These are phyloP conservation scores for Manis crassicaudata DNA, from an alignment of 2,797 vertebrate genomes.

Conservation along the genomic window DNA sequence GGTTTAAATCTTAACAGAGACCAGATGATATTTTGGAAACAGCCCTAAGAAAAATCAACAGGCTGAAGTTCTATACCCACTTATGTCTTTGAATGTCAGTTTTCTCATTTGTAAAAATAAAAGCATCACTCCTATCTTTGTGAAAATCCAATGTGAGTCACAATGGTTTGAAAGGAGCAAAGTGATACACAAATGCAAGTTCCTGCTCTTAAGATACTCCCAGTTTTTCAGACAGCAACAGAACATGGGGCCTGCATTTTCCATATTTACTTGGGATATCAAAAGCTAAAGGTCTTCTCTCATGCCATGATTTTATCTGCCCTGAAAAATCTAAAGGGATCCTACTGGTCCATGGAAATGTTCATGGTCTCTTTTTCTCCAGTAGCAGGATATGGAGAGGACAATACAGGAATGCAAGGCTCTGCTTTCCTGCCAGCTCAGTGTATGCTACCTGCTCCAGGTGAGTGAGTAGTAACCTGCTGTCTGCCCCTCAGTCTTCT, in stretches of 20 bases:
- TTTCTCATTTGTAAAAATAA: conserved; percentile 35
- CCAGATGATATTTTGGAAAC: conserved; percentile 1
- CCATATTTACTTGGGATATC: background rate
- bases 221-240: background rate
- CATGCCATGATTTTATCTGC: background rate
- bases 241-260: background rate
- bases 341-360: background rate
- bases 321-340: background rate
- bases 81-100: background rate
- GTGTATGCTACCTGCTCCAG: background rate
- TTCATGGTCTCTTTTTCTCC: background rate
- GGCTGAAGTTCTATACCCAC: background rate
- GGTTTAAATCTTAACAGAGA: conserved; percentile 50
- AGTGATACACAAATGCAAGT: background rate
- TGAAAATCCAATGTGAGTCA: background rate
- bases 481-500: background rate
- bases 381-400: background rate
- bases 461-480: background rate
- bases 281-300: background rate
- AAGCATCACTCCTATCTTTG: background rate
- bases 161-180: background rate
- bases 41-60: background rate
- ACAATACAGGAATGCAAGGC: background rate
- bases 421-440: background rate
- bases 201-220: background rate